A percentile compares a stretch with the other conserved stretches of the same genome.
Evolutionary conservation across 2,113 vertebrate genomes (phyloP).

Genomic region (Oplegnathus fasciatus): DNA sequence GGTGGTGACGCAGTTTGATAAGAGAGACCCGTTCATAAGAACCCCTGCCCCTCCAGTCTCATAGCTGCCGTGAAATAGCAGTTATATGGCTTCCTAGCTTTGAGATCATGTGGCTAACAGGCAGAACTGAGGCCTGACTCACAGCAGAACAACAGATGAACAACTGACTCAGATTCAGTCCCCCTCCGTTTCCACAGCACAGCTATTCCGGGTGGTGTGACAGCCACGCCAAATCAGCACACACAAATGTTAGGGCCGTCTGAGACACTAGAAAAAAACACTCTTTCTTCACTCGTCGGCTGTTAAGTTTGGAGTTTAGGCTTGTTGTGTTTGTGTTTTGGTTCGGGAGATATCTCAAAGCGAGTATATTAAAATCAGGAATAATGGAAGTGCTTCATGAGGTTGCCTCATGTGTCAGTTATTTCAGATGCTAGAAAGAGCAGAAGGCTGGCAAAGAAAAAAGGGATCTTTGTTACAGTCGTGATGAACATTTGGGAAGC

Average conservation of each 20-base stretch:
- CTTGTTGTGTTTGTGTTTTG: background rate
- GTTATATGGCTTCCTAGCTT: slow-evolving; percentile 68
- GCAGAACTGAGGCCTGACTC: slow-evolving; percentile 78
- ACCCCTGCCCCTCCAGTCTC: slow-evolving; percentile 54
- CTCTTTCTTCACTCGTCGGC: slow-evolving; percentile 2
- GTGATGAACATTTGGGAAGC: slow-evolving; percentile 21
- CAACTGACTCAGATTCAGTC: slow-evolving; percentile 75
- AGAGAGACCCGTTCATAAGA: slow-evolving; percentile 63
- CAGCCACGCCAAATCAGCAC: slow-evolving; percentile 58
- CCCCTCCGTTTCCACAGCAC: slow-evolving; percentile 49
- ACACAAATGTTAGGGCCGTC: slow-evolving; percentile 29
- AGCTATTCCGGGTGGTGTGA: slow-evolving; percentile 70
- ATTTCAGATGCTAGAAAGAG: slow-evolving; percentile 41
- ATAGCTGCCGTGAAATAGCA: slow-evolving; percentile 73
- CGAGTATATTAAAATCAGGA: slow-evolving; percentile 4
- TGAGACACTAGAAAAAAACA: slow-evolving; percentile 31
- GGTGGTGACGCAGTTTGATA: slow-evolving; percentile 52
- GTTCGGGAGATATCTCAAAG: slow-evolving; percentile 2
- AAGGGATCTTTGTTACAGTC: slow-evolving; percentile 54
- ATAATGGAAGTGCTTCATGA: slow-evolving; percentile 48
- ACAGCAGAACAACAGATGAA: slow-evolving; percentile 75
- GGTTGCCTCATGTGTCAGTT: slow-evolving; percentile 37
- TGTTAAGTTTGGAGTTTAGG: slow-evolving; percentile 14
- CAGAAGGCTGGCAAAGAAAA: background rate
- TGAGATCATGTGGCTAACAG: slow-evolving; percentile 82